Evolutionary conservation across 2,888 invertebrate species (phyloP), one percentile per base, ranked within the genome.

Genomic region (Rhogogaster chlorosoma): DNA sequence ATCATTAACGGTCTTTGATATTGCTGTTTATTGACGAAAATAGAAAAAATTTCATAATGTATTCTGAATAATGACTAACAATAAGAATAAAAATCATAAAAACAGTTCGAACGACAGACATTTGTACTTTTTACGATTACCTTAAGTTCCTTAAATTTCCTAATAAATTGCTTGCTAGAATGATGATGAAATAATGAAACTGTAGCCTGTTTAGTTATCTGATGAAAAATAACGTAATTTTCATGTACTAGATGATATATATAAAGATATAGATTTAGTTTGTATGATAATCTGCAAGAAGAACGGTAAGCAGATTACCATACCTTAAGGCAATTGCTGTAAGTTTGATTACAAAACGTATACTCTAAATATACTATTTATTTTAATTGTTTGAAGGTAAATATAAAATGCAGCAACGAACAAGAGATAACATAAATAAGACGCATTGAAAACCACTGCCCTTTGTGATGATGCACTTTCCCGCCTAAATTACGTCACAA

Each of bases 401-500:
- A 32, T 67, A 67, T 29, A 1, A 75, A 53, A 49, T 42, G 9
- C 15, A 18, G 26, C 32, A 6, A 67, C 45, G 22, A 49, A 18
- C 53, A 49, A 53, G 15, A 18, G n/a, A 22, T 9, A 75, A 77
- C 45, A 26, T 22, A 45, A 45, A 18, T 22, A 45, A 80, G 5
- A 80, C 22, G n/a, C 36, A 36, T 10, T 61, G 36, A 57, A 80
- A 80, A 80, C 78, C 36, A 57, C 32, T 57, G 36, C 2, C n/a
- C 57, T 22, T 36, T 80, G 80, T 57, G 57, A 57, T 80, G 80
- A 80, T 80, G 80, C 57, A 80, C 61, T 80, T 80, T 80, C 80
- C 80, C 80, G 80, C 80, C 80, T 61, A 80, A 80, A 80, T 80
- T 80, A 80, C 80, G 80, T 80, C 80, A 80, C 32, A 26, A 18